These are phyloP conservation scores for Orthosia cruda DNA, from an alignment of 2,888 invertebrate species.

Conservation along the genomic window DNA sequence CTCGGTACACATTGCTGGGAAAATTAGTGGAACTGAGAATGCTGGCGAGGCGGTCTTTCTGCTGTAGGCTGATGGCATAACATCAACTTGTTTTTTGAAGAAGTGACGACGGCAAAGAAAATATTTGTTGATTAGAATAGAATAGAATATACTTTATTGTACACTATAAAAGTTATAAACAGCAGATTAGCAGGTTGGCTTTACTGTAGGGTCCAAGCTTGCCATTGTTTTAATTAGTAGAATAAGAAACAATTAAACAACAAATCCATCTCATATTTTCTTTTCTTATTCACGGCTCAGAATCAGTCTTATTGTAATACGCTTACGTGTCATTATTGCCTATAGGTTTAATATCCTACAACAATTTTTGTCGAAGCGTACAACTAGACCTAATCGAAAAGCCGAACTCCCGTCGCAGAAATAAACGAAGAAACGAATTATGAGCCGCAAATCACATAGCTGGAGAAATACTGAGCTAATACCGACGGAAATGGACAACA, in stretches of 20 bases:
- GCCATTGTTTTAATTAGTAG: neutral
- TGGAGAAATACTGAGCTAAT: conserved; percentile 35
- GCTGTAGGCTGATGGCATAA: neutral
- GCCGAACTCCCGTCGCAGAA: conserved; percentile 14
- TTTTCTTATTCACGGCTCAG: conserved; percentile 8
- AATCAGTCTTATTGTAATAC: conserved; percentile 15
- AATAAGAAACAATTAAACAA: conserved; percentile 1
- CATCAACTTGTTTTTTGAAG: neutral
- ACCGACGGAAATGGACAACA: conserved; percentile 19
- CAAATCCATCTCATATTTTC: conserved; percentile 26
- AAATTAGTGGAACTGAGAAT: conserved; percentile 31
- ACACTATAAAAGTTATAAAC: too few species aligned
- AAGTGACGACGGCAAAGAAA: neutral
- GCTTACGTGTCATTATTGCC: conserved; percentile 25
- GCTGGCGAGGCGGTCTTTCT: neutral
- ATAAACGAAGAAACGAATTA: conserved; percentile 33
- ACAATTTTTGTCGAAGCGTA: neutral
- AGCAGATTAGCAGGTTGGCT: too few species aligned
- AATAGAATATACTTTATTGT: too few species aligned
- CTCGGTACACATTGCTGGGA: conserved; percentile 18
- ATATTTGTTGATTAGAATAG: neutral
- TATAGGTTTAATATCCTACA: neutral
- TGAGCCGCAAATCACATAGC: conserved; percentile 10
- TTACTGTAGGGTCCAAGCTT: neutral
- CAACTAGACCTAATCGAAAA: conserved; percentile 20